Base-by-base conservation (phyloP, 2,888 invertebrate species). In the Tipula confusa region DNA sequence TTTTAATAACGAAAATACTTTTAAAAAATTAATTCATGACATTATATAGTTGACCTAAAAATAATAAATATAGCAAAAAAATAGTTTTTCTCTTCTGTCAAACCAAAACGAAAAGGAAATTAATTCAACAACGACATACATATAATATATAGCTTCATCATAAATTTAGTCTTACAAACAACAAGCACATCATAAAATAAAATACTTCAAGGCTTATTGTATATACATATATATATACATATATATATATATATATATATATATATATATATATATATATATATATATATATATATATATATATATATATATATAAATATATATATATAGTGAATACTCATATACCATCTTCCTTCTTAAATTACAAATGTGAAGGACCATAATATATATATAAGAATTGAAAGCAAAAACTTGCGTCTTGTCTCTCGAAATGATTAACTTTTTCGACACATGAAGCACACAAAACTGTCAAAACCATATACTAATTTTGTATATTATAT, bases 401-500 rank as follows among this genome's bases (percentile, higher is more conserved):
- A 18, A 64, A 24, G 9, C n/a, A 64, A 64, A 64, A 64, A 64
- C 18, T 43, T 43, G 2, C 11, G 15, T 43, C 43, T 24, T 64
- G 64, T 64, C 64, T 64, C 64, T 64, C 24, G 64, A 64, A 64
- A 64, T 24, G 64, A 64, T 64, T 64, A 64, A 64, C 64, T 64
- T 64, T 64, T 64, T 64, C 64, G 24, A 64, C 64, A 64, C 24
- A 64, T 64, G 24, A 64, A 64, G 1, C 43, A 64, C 24, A 33
- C 38, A 11, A 64, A 64, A 24, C 24, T 33, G 64, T 64, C 64
- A 64, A 64, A 64, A 64, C 64, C 64, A 64, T 64, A 64, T 24
- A 64, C 24, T 64, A 64, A 24, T 64, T 64, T 18, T 13, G 2
- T 1, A 43, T n/a, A n/a, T n/a, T n/a, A n/a, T n/a, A n/a, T n/a